Conservation (phyloP, 2,797 vertebrate species). For the Hydrophis major region DNA sequence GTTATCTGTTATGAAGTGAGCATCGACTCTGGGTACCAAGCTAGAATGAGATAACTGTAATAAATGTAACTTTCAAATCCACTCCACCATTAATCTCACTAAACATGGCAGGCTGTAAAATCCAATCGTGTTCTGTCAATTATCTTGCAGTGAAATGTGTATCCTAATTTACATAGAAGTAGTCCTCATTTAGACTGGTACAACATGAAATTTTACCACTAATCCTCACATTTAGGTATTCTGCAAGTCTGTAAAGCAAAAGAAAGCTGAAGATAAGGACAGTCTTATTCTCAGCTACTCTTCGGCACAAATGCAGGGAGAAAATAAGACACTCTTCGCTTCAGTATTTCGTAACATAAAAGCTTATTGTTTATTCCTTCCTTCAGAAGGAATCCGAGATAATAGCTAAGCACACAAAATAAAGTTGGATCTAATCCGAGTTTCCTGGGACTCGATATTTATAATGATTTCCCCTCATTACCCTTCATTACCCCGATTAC, state of each 20-base stretch:
- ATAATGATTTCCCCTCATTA: too few relatives aligned
- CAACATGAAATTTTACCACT: neutral
- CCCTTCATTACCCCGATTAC: too few relatives aligned
- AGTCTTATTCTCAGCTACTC: neutral
- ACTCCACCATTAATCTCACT: neutral
- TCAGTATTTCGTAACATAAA: too few relatives aligned
- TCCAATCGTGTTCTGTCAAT: neutral
- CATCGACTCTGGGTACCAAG: neutral
- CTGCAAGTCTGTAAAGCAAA: neutral
- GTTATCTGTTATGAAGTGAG: neutral
- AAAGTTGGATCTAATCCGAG: too few relatives aligned
- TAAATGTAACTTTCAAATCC: neutral
- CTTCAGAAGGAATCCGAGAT: too few relatives aligned
- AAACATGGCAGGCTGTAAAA: neutral
- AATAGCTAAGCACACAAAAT: too few relatives aligned
- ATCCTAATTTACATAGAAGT: neutral
- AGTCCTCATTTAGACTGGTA: neutral
- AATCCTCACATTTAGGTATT: neutral
- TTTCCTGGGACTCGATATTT: too few relatives aligned
- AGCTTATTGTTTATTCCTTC: too few relatives aligned
- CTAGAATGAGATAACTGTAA: neutral
- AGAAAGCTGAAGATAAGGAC: neutral
- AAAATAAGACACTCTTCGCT: too few relatives aligned
- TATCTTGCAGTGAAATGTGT: neutral
- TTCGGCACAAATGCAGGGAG: too few relatives aligned